Percentiles rank a stretch among this genome's conserved stretches.
These are phyloP conservation scores for Chauna torquata DNA, from an alignment of 2,113 vertebrate genomes.

Conservation along the genomic window DNA sequence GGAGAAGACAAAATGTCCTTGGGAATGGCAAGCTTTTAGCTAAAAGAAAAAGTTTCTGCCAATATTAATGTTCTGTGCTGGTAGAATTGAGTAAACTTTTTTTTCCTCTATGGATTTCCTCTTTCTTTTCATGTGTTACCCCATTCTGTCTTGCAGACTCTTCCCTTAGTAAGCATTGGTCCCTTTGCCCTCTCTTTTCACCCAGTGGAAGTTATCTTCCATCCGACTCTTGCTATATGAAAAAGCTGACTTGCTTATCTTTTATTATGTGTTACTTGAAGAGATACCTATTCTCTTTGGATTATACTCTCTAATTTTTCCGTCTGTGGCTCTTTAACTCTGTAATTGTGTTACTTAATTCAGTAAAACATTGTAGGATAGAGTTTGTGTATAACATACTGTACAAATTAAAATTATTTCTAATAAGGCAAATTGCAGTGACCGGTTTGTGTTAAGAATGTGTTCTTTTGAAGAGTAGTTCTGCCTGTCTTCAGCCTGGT, in stretches of 20 bases:
- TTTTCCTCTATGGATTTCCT: neutral
- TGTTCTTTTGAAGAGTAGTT: neutral
- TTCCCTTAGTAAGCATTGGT: neutral
- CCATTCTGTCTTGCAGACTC: neutral
- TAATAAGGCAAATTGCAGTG: slow-evolving; percentile 53
- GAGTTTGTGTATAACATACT: slow-evolving; percentile 14
- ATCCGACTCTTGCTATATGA: neutral
- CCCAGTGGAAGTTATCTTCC: neutral
- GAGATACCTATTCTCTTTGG: slow-evolving; percentile 8
- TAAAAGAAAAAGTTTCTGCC: neutral
- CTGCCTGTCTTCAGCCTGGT: neutral
- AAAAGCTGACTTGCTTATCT: slow-evolving; percentile 7
- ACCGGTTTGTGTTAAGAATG: neutral
- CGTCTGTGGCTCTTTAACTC: slow-evolving; percentile 39
- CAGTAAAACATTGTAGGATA: neutral
- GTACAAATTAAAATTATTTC: slow-evolving; percentile 35
- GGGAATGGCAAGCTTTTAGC: neutral
- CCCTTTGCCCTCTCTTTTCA: neutral
- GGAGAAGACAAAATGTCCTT: neutral
- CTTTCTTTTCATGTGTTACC: neutral
- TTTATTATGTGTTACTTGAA: neutral
- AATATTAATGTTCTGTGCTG: neutral
- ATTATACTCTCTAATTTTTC: neutral
- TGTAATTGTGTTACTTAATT: slow-evolving; percentile 29
- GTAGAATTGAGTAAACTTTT: neutral